Evolutionary conservation across 2,888 invertebrate genomes (phyloP).

Genomic region (Tholera decimalis): DNA sequence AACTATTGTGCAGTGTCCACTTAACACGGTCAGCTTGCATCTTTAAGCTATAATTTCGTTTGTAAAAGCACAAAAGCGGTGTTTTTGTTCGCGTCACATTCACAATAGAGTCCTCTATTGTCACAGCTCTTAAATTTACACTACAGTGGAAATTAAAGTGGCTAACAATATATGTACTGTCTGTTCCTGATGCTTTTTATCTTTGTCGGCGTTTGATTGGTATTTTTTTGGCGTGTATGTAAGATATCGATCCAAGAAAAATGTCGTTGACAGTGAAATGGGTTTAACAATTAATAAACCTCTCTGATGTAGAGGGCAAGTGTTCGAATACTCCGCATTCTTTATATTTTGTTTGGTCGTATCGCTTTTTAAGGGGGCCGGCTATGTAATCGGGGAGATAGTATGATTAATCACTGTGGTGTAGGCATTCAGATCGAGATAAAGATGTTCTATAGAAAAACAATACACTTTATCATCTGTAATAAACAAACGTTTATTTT

Average conservation of each 20-base stretch:
- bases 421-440: slow-evolving; percentile 29
- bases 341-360: slow-evolving; percentile 60
- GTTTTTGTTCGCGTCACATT: slow-evolving; percentile 81
- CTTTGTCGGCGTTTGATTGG: slow-evolving; percentile 82
- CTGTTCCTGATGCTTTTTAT: slow-evolving; percentile 84
- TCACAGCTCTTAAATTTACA: slow-evolving; percentile 89
- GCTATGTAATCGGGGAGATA: slow-evolving; percentile 26
- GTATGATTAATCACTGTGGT: slow-evolving; percentile 42
- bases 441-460: slow-evolving; percentile 32
- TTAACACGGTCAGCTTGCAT: slow-evolving; percentile 80
- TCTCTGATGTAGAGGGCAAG: slow-evolving; percentile 80
- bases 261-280: slow-evolving; percentile 90
- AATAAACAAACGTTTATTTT: slow-evolving; percentile 59
- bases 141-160: slow-evolving; percentile 90
- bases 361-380: slow-evolving; percentile 40
- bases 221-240: slow-evolving; percentile 78
- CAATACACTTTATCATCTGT: slow-evolving; percentile 32
- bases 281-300: slow-evolving; percentile 90
- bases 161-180: slow-evolving; percentile 86
- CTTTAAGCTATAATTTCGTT: slow-evolving; percentile 74
- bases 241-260: slow-evolving; percentile 85
- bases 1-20: slow-evolving; percentile 72
- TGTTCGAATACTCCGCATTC: slow-evolving; percentile 79
- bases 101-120: slow-evolving; percentile 83
- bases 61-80: slow-evolving; percentile 79